Conservation (phyloP, 2,797 vertebrate species). For the Serranus cabrilla region DNA sequence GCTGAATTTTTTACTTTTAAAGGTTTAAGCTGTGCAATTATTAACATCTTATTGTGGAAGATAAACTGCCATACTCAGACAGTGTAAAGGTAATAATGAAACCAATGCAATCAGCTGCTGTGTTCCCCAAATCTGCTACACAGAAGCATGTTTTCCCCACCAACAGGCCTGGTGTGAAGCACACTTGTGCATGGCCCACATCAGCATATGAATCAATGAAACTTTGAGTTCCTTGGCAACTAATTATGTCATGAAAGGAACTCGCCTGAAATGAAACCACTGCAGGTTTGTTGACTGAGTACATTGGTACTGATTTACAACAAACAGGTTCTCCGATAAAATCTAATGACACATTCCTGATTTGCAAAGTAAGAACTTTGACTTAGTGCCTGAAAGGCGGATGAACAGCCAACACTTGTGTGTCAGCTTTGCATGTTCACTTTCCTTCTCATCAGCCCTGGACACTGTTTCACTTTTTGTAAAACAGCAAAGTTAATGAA, state of each 20-base stretch:
- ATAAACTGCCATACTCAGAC: not conserved
- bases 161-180: not conserved
- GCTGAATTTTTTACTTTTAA: conserved; percentile 2
- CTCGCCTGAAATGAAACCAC: conserved; percentile 17
- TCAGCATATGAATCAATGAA: conserved; percentile 70
- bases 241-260: conserved; percentile 34
- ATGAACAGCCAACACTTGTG: conserved; percentile 11
- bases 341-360: conserved; percentile 3
- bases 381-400: not conserved
- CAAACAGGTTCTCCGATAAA: not conserved
- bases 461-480: conserved; percentile 16
- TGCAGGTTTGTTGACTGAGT: not conserved
- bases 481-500: conserved; percentile 47
- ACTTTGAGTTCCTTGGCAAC: conserved; percentile 60
- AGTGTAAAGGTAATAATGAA: not conserved
- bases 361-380: not conserved
- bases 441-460: not conserved
- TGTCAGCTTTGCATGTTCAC: not conserved
- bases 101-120: not conserved
- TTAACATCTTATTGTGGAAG: not conserved
- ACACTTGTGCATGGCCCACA: conserved; percentile 23
- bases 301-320: not conserved
- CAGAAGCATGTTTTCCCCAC: not conserved
- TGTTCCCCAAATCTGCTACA: not conserved
- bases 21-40: not conserved